These are phyloP conservation scores for Brachylomia viminalis DNA, from an alignment of 2,888 invertebrate genomes.

Conservation along the genomic window DNA sequence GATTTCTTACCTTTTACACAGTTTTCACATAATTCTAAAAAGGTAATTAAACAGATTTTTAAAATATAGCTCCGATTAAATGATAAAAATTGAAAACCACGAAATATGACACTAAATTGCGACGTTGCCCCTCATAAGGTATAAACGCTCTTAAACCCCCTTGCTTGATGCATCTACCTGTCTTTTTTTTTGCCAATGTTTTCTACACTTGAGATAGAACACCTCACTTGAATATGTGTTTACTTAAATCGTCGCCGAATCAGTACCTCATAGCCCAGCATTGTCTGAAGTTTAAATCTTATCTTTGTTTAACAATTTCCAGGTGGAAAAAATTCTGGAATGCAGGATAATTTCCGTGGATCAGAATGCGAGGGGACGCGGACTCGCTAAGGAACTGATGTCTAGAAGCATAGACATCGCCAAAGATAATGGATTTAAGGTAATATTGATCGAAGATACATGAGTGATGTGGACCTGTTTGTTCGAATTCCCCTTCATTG, in stretches of 20 bases:
- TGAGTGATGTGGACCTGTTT: not conserved
- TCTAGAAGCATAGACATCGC: conserved; percentile 92
- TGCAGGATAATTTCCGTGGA: conserved; percentile 95
- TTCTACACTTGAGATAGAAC: too few species aligned
- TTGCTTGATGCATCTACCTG: too few species aligned
- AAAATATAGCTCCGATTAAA: too few species aligned
- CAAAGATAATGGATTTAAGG: conserved; percentile 92
- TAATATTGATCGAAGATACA: conserved; percentile 70
- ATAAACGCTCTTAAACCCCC: too few species aligned
- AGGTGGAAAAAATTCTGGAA: conserved; percentile 93
- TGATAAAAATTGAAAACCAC: too few species aligned
- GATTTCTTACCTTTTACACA: too few species aligned
- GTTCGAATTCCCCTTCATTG: conserved; percentile 20
- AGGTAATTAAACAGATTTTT: too few species aligned
- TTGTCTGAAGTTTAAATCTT: not conserved
- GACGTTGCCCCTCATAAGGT: too few species aligned
- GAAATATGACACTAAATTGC: too few species aligned
- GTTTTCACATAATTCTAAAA: too few species aligned
- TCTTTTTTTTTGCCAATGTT: too few species aligned
- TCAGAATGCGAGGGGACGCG: conserved; percentile 92
- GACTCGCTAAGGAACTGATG: conserved; percentile 94
- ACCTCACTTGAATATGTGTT: not conserved
- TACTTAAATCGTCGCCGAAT: not conserved
- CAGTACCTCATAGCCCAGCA: not conserved
- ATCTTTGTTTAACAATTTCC: not conserved